Evolutionary conservation across 2,113 vertebrate species (phyloP), one percentile per base, ranked within the genome.

Genomic region (Bos taurus): DNA sequence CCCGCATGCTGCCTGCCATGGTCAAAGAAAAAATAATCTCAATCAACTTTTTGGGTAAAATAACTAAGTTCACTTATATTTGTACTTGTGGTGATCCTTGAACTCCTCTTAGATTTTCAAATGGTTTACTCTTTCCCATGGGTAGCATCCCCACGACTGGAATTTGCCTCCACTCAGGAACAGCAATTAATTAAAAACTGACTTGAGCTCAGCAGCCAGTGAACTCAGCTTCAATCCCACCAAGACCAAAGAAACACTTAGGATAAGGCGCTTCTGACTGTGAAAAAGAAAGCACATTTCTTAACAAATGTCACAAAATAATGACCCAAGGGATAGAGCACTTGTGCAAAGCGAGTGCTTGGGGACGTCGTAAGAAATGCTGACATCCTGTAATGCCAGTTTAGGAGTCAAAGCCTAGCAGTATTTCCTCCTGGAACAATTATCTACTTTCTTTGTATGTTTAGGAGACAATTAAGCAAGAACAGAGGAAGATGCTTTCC

Each of bases 371-470:
- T 26, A 92, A 81, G 86, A 94, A 95, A 97, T 15, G 91, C 96
- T 97, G 95, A 94, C 30, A 17, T 23, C 0, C 64, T 92, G 54
- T 88, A 46, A 93, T 33, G n/a, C 33, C 67, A 50, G 52, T 77
- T 77, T 64, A 81, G 46, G 80, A 92, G 21, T 60, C 64, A 71
- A 85, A 92, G 52, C 88, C 91, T 74, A 54, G 64, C 56, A 88
- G 46, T 59, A 88, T 82, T 88, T 95, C 94, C 93, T 98, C 96
- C 78, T 85, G 94, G 93, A 95, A 81, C n/a, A 86, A 71, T 94
- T 95, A 77, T 23, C 46, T 52, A 83, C n/a, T 96, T 97, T 97
- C 82, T 96, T 60, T 94, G 54, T 43, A 77, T 36, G 91, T 94
- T 90, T 54, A 95, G 77, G 74, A 94, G 91, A 95, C 71, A 96